Evolutionary conservation across 2,113 vertebrate genomes (phyloP), one percentile per base, ranked within the genome.

Genomic region (Dissostichus mawsoni): DNA sequence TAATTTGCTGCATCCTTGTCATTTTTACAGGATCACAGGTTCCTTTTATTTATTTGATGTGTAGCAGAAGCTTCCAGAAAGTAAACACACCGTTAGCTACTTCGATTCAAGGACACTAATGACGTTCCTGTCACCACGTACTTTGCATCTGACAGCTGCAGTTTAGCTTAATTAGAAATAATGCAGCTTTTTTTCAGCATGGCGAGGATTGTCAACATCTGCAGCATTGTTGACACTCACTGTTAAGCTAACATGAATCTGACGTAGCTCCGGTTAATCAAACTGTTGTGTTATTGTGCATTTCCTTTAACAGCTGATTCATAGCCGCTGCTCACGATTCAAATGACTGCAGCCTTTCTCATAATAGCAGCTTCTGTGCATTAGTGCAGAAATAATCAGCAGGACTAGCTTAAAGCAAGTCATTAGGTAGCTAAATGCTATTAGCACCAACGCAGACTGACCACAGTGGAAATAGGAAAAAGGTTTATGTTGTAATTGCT

Each of bases 201-300:
- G 0, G 14, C 25, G 9, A 20, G 41, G 47, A 76, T 41, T 64
- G 51, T 76, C 69, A 78, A 71, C 66, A 78, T 72, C 4, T 73
- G 82, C 17, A 11, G 61, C 68, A 41, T 4, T 53, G 65, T 51
- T 48, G 67, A 52, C 75, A 33, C 29, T 69, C 55, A 50, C 65
- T 52, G 62, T 68, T 87, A 72, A 83, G 85, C 78, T 84, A 84
- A 75, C 78, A 3, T 72, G 53, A 64, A 73, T 83, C 48, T 64
- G 61, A 76, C 18, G 47, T 52, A 56, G 67, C 57, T 61, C 11
- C 10, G 6, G 41, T 59, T 45, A 65, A 81, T 82, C 77, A 5
- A 1, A 17, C 67, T 23, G 47, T 18, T 11, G 44, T 58, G 61
- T 59, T 59, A 13, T 11, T 47, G 44, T 64, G 52, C 17, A 11